These are phyloP conservation scores for Xylophagus ater DNA, from an alignment of 2,888 invertebrate genomes.

Conservation along the genomic window DNA sequence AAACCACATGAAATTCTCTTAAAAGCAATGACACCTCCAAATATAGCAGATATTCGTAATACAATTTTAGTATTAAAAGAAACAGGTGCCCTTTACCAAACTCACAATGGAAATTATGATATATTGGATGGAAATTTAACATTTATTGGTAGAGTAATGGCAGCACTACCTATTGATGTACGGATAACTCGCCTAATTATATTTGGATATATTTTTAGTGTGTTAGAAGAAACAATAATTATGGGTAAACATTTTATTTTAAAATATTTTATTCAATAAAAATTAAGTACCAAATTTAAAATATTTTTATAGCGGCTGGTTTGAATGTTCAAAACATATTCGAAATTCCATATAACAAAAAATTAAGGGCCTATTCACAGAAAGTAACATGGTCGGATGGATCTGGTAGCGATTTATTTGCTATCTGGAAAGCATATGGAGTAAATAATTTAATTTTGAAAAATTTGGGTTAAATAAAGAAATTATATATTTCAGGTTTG, in stretches of 20 bases:
- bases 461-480: background rate
- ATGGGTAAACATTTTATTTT: slow-evolving; percentile 57
- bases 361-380: slow-evolving; percentile 58
- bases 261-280: too few relatives aligned
- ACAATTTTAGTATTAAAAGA: slow-evolving; percentile 76
- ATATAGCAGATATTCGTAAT: slow-evolving; percentile 64
- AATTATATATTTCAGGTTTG: slow-evolving; percentile 47
- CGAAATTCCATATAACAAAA: slow-evolving; percentile 56
- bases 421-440: slow-evolving; percentile 67
- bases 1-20: slow-evolving; percentile 69
- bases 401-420: slow-evolving; percentile 71
- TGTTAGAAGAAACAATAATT: slow-evolving; percentile 71
- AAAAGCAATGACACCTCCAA: slow-evolving; percentile 77
- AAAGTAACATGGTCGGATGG: slow-evolving; percentile 73
- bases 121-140: slow-evolving; percentile 76
- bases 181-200: slow-evolving; percentile 71
- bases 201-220: slow-evolving; percentile 75
- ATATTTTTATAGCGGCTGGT: slow-evolving; percentile 55
- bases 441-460: slow-evolving; percentile 35
- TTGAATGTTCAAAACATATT: slow-evolving; percentile 74
- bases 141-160: slow-evolving; percentile 73
- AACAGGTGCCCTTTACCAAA: slow-evolving; percentile 67
- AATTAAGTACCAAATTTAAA: slow-evolving; percentile 5
- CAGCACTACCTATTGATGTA: slow-evolving; percentile 71
- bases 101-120: slow-evolving; percentile 42